phyloP scores from a whole-genome alignment of 2,797 vertebrate genomes.

The Cetoscarus ocellatus region DNA sequence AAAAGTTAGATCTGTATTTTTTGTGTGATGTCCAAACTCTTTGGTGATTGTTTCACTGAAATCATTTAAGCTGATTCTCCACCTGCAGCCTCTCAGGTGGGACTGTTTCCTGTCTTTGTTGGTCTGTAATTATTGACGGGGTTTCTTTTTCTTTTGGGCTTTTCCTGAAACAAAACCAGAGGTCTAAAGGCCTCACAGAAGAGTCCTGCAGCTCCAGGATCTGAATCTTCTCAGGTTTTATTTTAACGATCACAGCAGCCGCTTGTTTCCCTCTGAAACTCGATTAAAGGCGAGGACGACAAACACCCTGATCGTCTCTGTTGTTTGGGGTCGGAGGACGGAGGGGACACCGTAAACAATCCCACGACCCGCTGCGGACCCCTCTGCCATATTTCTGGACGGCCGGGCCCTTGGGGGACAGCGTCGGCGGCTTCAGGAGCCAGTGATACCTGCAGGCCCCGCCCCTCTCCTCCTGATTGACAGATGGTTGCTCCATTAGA shows the following conservation, averaged over 20 bases:
- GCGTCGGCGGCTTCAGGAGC: conserved; percentile 49
- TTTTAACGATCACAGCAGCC: background rate
- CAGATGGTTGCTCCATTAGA: conserved; percentile 94
- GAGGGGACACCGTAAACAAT: conserved; percentile 58
- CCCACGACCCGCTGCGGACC: conserved; percentile 61
- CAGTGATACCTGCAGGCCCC: conserved; percentile 79
- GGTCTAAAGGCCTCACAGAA: too few relatives aligned
- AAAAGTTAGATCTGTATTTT: too few relatives aligned
- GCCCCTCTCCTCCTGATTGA: conserved; percentile 90
- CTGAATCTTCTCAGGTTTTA: background rate
- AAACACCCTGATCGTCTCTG: background rate
- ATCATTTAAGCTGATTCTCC: too few relatives aligned
- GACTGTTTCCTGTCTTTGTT: too few relatives aligned
- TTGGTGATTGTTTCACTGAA: too few relatives aligned
- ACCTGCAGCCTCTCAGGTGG: too few relatives aligned
- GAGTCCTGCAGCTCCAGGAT: too few relatives aligned
- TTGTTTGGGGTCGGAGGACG: conserved; percentile 24
- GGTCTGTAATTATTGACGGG: too few relatives aligned
- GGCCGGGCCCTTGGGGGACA: background rate
- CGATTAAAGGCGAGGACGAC: conserved; percentile 10
- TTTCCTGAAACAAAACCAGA: background rate
- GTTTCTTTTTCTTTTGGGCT: too few relatives aligned
- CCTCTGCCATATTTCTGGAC: conserved; percentile 45
- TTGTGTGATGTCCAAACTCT: too few relatives aligned
- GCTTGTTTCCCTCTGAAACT: conserved; percentile 24